Evolutionary conservation across 1,140 invertebrate species (phyloP), one percentile per base, ranked within the genome.

Genomic region (Gryllus bimaculatus): DNA sequence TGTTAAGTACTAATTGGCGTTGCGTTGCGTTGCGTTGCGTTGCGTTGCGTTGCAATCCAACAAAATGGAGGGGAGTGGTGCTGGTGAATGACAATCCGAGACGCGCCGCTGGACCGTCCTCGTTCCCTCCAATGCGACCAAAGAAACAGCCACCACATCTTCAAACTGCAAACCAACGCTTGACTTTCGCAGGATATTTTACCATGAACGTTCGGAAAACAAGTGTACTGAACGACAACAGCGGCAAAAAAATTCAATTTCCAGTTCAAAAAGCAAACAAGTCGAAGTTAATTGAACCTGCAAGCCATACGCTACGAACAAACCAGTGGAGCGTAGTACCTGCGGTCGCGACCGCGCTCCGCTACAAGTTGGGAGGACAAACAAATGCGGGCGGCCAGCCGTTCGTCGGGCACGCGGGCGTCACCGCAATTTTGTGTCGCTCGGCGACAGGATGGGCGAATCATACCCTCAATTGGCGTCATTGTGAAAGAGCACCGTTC

Each of bases 251-350:
- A 66, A 66, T 13, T 66, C 54, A 66, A 66, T 66, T 66, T 66
- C 54, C 54, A 66, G 54, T 66, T 66, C 10, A 66, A 66, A 66
- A 18, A 66, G 54, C 54, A 66, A 66, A 66, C 54, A 66, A 66
- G 54, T 66, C 18, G 54, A 66, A 66, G 54, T 66, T 66, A 66
- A 66, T 66, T 66, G 54, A 66, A 66, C 54, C 54, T 66, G 54
- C 54, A 66, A 18, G 54, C 54, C 54, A 66, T 66, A 66, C 54
- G 54, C 54, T 66, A 66, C 54, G 54, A 18, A 66, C 54, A 66
- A 66, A 18, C 10, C 54, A 66, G 10, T 66, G 2, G 54, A 66
- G 54, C 54, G 54, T 66, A 18, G 54, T 66, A 66, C 54, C 18
- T 66, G 54, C 54, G 54, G 54, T 66, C 54, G 54, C 54, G 54